These are phyloP conservation scores for Microhierax caerulescens DNA, from an alignment of 2,797 vertebrate species.

Conservation along the genomic window DNA sequence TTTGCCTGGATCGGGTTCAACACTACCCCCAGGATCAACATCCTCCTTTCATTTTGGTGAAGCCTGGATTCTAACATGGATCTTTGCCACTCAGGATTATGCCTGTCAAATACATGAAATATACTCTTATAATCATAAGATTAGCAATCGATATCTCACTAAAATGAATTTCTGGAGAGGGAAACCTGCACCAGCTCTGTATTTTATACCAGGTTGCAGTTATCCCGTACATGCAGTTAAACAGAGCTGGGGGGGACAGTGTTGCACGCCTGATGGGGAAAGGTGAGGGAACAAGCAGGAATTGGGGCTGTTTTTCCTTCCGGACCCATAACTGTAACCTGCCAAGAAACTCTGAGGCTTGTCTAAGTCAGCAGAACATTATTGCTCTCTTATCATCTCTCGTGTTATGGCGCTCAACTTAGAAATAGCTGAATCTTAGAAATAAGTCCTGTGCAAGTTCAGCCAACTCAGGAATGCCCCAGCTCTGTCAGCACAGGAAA, in stretches of 20 bases:
- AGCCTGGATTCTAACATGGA: not conserved
- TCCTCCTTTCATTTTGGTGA: not conserved
- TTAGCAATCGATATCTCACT: not conserved
- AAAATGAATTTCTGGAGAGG: not conserved
- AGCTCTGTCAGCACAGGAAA: slow-evolving; percentile 27
- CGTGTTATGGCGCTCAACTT: rapidly evolving
- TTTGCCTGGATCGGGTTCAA: not conserved
- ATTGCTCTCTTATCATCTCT: not conserved
- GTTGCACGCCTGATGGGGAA: not conserved
- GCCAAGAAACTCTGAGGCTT: not conserved
- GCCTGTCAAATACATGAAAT: not conserved
- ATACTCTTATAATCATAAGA: not conserved
- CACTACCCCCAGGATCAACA: not conserved
- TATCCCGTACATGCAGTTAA: not conserved
- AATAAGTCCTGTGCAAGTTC: not conserved
- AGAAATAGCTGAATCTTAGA: slow-evolving; percentile 20
- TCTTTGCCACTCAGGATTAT: not conserved
- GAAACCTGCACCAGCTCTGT: not conserved
- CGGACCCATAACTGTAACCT: not conserved
- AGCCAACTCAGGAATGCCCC: slow-evolving; percentile 1
- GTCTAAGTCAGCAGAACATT: not conserved
- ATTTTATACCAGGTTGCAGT: not conserved
- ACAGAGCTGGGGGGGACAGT: not conserved
- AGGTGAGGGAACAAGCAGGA: not conserved
- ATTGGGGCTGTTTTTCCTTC: not conserved